Evolutionary conservation across 30 jellyfish, hydroid and myxozoan species (phyloP), one percentile per base, ranked within the genome.

Genomic region (Aurelia aurita): DNA sequence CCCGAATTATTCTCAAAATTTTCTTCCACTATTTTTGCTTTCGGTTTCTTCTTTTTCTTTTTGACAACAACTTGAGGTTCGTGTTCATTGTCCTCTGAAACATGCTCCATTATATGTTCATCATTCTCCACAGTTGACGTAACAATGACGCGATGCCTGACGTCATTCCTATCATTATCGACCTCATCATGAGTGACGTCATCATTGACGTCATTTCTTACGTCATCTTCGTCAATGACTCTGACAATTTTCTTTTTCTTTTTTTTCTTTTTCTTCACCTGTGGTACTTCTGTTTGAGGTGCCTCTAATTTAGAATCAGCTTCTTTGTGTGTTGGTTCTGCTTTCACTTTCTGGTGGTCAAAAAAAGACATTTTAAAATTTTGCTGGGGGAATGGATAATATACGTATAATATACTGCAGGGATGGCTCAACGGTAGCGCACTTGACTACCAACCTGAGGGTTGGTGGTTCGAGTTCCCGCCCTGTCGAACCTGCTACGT

Each of bases 31-130:
- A 32, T 60, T 60, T 62, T 64, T 49, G 67, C 68, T 43, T 47
- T 79, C 73, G 45, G 64, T 21, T 81, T 81, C 78, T 81, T 81
- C 85, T 81, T 81, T 51, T 81, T 81, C 78, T 68, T 81, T 3
- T 47, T 67, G 31, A 67, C 78, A 16, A 45, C 74, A 22, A 23
- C n/a, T 18, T 64, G 44, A 79, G 66, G 63, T 79, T 49, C 73
- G 13, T 64, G 51, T 39, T 39, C 51, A 39, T 39, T 7, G 13
- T 39, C 51, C 51, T 39, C 51, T 6, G 51, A 39, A 14, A 39
- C 51, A 7, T 39, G 51, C 51, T 39, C 51, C 1, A 39, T 39
- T 3, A 4, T 15, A 39, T 39, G 16, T 39, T 39, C 51, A 2
- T 8, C 51, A 39, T 39, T 39, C 51, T 39, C 51, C 51, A 15